Conservation (phyloP, 2,113 vertebrate species). For the Neodontobutis hainanensis region DNA sequence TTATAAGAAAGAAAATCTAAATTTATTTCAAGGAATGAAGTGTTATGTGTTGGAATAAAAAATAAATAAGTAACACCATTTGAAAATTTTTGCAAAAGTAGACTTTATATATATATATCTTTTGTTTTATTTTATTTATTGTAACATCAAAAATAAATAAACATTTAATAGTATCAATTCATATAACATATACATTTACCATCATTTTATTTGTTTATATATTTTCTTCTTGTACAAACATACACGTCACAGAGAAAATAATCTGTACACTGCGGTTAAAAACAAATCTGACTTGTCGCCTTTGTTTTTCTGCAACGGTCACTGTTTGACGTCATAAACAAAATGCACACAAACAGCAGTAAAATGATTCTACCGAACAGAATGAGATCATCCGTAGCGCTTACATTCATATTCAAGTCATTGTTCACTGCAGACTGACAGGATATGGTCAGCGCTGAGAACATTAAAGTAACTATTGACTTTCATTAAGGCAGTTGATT, state of each 20-base stretch:
- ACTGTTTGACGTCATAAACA: conserved; percentile 48
- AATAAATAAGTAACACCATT: conserved; percentile 5
- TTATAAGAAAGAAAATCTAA: no score
- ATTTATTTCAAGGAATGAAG: background rate
- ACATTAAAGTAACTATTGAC: conserved; percentile 33
- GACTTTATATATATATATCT: conserved; percentile 46
- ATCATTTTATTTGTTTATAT: conserved; percentile 66
- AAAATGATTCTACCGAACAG: conserved; percentile 37
- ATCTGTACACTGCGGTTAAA: conserved; percentile 78
- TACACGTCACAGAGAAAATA: conserved; percentile 78
- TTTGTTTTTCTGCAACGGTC: conserved; percentile 25
- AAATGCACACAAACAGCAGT: conserved; percentile 48
- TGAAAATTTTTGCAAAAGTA: conserved; percentile 38
- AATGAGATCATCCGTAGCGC: conserved; percentile 44
- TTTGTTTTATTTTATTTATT: conserved; percentile 71
- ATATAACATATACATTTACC: conserved; percentile 72
- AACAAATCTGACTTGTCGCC: conserved; percentile 59
- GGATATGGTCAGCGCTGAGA: conserved; percentile 23
- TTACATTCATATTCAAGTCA: conserved; percentile 76
- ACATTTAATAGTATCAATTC: conserved; percentile 77
- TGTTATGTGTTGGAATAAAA: background rate
- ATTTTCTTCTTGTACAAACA: conserved; percentile 55
- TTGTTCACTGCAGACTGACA: conserved; percentile 41
- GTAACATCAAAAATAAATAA: conserved; percentile 85
- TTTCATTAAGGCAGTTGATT: conserved; percentile 72